Percentiles rank a stretch among this genome's conserved stretches.
These are phyloP conservation scores for Hesperia comma DNA, from an alignment of 2,888 invertebrate species.

Conservation along the genomic window DNA sequence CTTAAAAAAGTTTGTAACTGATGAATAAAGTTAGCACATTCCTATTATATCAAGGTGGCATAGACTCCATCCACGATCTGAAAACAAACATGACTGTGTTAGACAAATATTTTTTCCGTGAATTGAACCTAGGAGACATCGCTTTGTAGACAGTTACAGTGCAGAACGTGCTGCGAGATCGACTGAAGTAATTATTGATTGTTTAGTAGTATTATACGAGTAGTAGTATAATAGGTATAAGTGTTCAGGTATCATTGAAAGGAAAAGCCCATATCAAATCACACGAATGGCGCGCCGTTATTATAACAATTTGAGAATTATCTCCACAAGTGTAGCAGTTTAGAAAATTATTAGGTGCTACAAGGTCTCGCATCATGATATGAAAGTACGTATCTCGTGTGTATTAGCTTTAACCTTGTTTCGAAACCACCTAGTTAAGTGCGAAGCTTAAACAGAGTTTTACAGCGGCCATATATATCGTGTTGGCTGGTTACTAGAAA, in stretches of 20 bases:
- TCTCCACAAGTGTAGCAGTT: constrained; percentile 19
- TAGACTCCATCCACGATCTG: no score
- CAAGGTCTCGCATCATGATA: constrained; percentile 27
- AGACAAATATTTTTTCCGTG: no score
- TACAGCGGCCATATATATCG: not conserved
- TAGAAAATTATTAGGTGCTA: constrained; percentile 31
- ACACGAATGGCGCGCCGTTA: constrained; percentile 7
- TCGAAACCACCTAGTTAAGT: constrained; percentile 13
- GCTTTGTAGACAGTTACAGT: no score
- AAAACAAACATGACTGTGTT: no score
- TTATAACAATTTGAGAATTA: constrained; percentile 29
- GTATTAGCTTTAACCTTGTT: constrained; percentile 23
- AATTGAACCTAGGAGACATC: no score
- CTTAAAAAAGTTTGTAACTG: no score
- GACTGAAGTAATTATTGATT: no score
- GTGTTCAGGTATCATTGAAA: not conserved
- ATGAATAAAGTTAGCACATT: no score
- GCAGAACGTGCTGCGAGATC: no score
- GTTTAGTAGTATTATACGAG: no score
- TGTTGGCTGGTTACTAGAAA: not conserved
- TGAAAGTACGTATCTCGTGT: constrained; percentile 24
- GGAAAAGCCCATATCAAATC: constrained; percentile 10
- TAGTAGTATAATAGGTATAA: no score
- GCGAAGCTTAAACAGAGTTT: not conserved
- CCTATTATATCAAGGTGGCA: no score